A percentile compares a stretch with the other conserved stretches of the same genome.
phyloP scores from a whole-genome alignment of 92 coral and sea anemone genomes.

The Umimayanthus chanpuru region DNA sequence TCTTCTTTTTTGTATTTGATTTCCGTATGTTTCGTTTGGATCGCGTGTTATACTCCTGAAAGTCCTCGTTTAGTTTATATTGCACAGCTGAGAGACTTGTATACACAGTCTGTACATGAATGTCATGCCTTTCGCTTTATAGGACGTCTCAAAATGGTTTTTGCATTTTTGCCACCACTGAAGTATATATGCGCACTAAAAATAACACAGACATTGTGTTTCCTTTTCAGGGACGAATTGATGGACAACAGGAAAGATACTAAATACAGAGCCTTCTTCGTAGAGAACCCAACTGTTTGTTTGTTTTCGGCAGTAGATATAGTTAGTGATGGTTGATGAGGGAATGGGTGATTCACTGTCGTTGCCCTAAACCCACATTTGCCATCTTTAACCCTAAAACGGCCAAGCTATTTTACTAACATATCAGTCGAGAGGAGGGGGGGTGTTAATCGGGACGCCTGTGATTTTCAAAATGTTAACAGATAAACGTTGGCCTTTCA shows the following conservation, averaged over 20 bases:
- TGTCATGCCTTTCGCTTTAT: too few species aligned
- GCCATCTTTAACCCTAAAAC: not conserved
- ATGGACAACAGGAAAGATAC: not conserved
- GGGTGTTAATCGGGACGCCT: too few species aligned
- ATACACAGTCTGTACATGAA: not conserved
- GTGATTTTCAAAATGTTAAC: too few species aligned
- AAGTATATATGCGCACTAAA: not conserved
- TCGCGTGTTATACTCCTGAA: too few species aligned
- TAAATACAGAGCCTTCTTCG: not conserved
- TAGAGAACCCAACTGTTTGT: not conserved
- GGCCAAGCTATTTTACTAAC: not conserved
- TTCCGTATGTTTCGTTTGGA: too few species aligned
- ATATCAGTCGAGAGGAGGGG: too few species aligned
- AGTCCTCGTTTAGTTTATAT: too few species aligned
- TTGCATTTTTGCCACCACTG: not conserved
- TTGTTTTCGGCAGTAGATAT: not conserved
- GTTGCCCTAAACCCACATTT: not conserved
- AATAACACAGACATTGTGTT: not conserved
- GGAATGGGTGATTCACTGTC: not conserved
- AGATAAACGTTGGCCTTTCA: too few species aligned
- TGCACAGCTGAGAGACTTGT: too few species aligned
- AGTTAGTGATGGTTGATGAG: not conserved
- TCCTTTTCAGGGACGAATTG: conserved; percentile 28
- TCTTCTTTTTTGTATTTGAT: too few species aligned
- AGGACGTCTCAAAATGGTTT: not conserved